Evolutionary conservation across 2,113 vertebrate species (phyloP).

Genomic region (Hymenochirus boettgeri): DNA sequence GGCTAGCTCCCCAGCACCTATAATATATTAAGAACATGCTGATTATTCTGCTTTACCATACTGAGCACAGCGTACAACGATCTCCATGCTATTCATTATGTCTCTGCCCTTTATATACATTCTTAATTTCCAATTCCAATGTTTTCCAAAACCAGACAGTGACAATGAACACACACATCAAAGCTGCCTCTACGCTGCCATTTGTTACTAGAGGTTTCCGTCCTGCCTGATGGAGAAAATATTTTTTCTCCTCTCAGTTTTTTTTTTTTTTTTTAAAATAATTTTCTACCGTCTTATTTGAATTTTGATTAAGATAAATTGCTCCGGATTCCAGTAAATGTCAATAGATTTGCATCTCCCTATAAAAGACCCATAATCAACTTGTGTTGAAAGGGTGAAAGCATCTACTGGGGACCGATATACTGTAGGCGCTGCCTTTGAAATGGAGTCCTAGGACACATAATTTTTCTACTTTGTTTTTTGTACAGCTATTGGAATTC

Average conservation of each 20-base stretch:
- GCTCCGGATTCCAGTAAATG: background rate
- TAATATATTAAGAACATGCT: conserved; percentile 9
- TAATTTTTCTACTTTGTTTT: too few relatives aligned
- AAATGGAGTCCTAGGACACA: too few relatives aligned
- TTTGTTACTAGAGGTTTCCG: conserved; percentile 21
- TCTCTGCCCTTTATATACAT: conserved; percentile 22
- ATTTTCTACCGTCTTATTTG: conserved; percentile 6
- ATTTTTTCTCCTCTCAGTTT: too few relatives aligned
- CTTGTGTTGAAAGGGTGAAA: too few relatives aligned
- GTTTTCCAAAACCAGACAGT: conserved; percentile 36
- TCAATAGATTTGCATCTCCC: conserved; percentile 5
- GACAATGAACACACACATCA: conserved; percentile 24
- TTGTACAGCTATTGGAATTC: too few relatives aligned
- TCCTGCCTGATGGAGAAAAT: background rate
- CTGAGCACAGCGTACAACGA: conserved; percentile 6
- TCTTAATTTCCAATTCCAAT: conserved; percentile 36
- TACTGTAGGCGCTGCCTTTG: too few relatives aligned
- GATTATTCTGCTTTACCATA: conserved; percentile 5
- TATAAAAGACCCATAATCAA: too few relatives aligned
- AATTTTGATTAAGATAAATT: conserved; percentile 20
- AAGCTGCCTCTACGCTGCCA: background rate
- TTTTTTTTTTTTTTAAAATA: too few relatives aligned
- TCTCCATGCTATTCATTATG: conserved; percentile 8
- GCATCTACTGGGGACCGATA: too few relatives aligned
- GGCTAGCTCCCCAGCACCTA: background rate